Percentiles rank a stretch among this genome's conserved stretches.
Conservation (phyloP, 1,140 invertebrate species). For the Nasonia giraulti region DNA sequence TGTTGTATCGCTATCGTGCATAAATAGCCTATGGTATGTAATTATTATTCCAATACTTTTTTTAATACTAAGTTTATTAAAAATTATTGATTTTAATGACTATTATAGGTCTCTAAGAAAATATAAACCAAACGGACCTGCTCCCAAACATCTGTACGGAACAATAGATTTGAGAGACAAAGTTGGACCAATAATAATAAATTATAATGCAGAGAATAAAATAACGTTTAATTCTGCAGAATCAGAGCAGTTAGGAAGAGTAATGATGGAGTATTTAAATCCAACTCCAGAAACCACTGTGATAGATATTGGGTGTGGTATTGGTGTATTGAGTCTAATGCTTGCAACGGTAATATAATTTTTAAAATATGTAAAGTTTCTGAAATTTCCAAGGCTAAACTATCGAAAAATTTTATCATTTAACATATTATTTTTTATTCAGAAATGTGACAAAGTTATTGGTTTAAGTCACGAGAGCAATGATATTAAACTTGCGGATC, state of each 20-base stretch:
- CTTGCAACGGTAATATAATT: constrained; percentile 39
- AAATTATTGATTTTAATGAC: constrained; percentile 12
- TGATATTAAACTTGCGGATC: constrained; percentile 41
- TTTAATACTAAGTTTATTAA: not conserved
- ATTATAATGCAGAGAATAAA: constrained; percentile 40
- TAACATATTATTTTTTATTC: constrained; percentile 14
- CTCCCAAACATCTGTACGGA: constrained; percentile 30
- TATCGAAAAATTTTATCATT: not conserved
- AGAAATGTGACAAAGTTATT: constrained; percentile 51
- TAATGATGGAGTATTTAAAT: constrained; percentile 35
- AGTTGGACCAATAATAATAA: constrained; percentile 44
- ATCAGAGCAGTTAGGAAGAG: constrained; percentile 38
- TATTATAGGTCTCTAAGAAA: constrained; percentile 37
- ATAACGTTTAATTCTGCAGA: constrained; percentile 42
- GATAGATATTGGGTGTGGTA: constrained; percentile 44
- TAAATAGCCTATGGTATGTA: constrained; percentile 25
- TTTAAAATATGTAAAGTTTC: not conserved
- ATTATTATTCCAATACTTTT: not conserved
- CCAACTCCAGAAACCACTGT: constrained; percentile 33
- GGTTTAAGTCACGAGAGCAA: constrained; percentile 25
- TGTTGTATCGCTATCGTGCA: constrained; percentile 41
- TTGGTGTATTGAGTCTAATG: constrained; percentile 44
- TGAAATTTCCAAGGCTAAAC: not conserved
- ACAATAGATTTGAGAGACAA: constrained; percentile 41
- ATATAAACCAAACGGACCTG: not conserved